Evolutionary conservation across 2,888 invertebrate species (phyloP), one percentile per base, ranked within the genome.

Genomic region (Calameuta idolon): DNA sequence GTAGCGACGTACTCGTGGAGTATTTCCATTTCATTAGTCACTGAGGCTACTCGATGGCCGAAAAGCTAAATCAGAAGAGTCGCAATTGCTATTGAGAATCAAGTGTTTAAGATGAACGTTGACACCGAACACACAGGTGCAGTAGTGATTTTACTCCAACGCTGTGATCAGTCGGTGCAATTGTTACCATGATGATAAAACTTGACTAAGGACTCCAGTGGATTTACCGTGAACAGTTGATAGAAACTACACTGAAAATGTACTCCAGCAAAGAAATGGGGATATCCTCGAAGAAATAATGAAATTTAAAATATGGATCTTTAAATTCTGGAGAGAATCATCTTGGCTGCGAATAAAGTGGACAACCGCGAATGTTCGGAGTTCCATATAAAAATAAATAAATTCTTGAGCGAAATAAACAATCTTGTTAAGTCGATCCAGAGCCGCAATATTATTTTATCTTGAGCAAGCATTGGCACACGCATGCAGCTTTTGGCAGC

Each of bases 401-500:
- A 23, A 9, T 55, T 55, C 23, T 55, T 55, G 23, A 55, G 9
- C 2, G 55, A 15, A 55, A 55, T 23, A 81, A 84, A 81, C 75
- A 75, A 80, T 79, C 79, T 79, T 55, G 23, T 23, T 55, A 23
- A 9, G 23, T 23, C 2, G 15, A 23, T 23, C 23, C 55, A 55
- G 55, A 55, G 23, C 9, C 23, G 23, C 1, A 55, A 55, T 23
- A 55, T 55, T 23, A 55, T 55, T 55, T 9, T 23, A 23, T 23
- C 55, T 55, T 23, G 55, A 55, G 23, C 23, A 55, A 55, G 23
- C 9, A 55, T 23, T 55, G 23, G 40, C 34, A 74, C 69, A 34
- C 31, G 78, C 76, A 80, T 81, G 86, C 86, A 87, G 85, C 85
- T 88, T 83, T 84, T 79, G 87, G 86, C 88, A 87, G 84, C 87